phyloP scores from a whole-genome alignment of 2,888 invertebrate species.

The Lacanobia oleracea region DNA sequence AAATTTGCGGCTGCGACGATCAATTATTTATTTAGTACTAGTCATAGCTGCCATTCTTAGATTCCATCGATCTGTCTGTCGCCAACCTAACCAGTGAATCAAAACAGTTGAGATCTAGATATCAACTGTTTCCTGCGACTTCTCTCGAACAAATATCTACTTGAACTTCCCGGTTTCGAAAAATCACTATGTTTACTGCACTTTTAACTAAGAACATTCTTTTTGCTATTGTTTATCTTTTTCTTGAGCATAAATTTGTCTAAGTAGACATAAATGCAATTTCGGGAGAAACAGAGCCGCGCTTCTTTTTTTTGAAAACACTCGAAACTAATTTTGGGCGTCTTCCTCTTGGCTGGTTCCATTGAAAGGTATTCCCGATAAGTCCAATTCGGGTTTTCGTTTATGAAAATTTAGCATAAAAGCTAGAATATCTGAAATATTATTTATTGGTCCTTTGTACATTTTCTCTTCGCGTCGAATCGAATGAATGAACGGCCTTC shows the following conservation, averaged over 20 bases:
- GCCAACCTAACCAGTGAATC: constrained; percentile 12
- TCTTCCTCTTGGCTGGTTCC: neutral
- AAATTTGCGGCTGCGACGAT: constrained; percentile 54
- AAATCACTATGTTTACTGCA: neutral
- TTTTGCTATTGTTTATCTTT: neutral
- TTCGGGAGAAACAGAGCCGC: neutral
- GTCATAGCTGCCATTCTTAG: constrained; percentile 39
- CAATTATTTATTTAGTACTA: constrained; percentile 62
- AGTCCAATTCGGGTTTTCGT: neutral
- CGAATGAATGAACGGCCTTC: neutral
- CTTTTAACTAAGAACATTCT: neutral
- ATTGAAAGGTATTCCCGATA: neutral
- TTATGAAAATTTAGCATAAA: neutral
- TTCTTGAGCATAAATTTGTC: neutral
- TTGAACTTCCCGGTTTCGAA: neutral
- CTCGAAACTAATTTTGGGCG: neutral
- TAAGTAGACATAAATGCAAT: neutral
- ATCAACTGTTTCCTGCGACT: neutral
- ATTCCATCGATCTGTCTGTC: constrained; percentile 58
- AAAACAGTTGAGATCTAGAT: constrained; percentile 11
- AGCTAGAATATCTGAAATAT: neutral
- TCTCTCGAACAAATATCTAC: neutral
- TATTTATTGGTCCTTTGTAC: neutral
- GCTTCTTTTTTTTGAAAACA: neutral
- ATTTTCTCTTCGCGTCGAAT: neutral